Evolutionary conservation across 53 echinoderm and acorn worm genomes (phyloP), one percentile per base, ranked within the genome.

Genomic region (Temnopleurus reevesii): DNA sequence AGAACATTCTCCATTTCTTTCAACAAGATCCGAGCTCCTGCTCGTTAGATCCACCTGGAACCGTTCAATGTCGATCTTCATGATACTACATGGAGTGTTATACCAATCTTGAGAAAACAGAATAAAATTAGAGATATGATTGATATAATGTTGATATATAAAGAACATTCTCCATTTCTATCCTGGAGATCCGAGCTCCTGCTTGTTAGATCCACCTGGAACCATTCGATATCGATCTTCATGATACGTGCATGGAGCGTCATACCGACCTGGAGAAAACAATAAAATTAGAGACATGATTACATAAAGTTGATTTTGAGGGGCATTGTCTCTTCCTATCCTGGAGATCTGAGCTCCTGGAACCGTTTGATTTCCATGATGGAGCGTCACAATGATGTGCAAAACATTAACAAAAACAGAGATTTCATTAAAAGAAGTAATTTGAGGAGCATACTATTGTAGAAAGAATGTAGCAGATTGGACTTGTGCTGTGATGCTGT

Each of bases 281-380:
- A 53, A n/a, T n/a, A n/a, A 45, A 12, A 43, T 24, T 26, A 17
- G 27, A 77, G 0, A 44, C 33, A 71, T 35, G n/a, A n/a, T n/a
- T n/a, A n/a, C n/a, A n/a, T n/a, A n/a, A n/a, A n/a, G n/a, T n/a
- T n/a, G n/a, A n/a, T n/a, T n/a, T n/a, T n/a, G 99, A 96, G 29
- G 93, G 90, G 92, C 94, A 96, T 63, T 98, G 94, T 12, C 91
- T 94, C 21, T 93, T 94, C 56, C 93, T 91, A 57, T 98, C 96
- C 89, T 93, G 93, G 13, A 98, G 92, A 84, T 98, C 99, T 0
- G 99, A 98, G 91, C 94, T 94, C 27, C 91, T 89, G 93, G 86
- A 98, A 95, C 17, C 93, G 86, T 25, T 98, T 96, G 31, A 98
- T 96, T 89, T 98, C 99, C 2, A 98, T 98, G 90, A 41, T 98